phyloP scores from a whole-genome alignment of 2,113 vertebrate species.

The Herpetotheres cachinnans region DNA sequence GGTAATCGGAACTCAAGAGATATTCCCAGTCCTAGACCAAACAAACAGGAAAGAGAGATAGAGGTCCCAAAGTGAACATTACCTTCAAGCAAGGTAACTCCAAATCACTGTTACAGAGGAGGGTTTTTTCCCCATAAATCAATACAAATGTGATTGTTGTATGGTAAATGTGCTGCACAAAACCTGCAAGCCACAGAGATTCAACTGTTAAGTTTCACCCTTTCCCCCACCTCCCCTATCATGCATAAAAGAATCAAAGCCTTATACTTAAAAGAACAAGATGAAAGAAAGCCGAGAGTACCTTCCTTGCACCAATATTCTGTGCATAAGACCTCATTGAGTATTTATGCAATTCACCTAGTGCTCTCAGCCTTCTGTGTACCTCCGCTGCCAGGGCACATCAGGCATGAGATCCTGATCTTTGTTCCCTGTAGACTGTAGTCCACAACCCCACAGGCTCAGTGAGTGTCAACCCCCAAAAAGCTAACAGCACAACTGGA shows the following conservation, averaged over 20 bases:
- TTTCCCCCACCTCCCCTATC: fast-evolving
- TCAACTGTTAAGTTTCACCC: neutral
- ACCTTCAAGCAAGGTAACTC: neutral
- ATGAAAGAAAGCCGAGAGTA: neutral
- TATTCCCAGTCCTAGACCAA: slow-evolving; percentile 91
- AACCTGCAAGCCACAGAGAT: neutral
- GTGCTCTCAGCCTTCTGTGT: neutral
- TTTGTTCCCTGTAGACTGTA: neutral
- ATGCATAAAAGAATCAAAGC: neutral
- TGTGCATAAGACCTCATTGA: neutral
- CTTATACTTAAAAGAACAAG: neutral
- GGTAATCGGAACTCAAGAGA: slow-evolving; percentile 88
- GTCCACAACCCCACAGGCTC: neutral
- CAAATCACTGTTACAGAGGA: neutral
- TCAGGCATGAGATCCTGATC: neutral
- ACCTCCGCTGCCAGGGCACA: neutral
- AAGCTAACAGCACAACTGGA: neutral
- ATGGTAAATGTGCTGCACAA: neutral
- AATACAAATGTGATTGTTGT: neutral
- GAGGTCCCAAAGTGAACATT: neutral
- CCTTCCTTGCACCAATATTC: neutral
- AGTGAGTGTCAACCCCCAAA: neutral
- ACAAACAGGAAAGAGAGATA: neutral
- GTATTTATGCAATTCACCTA: neutral
- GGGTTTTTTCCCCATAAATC: neutral